phyloP scores from a whole-genome alignment of 2,113 vertebrate genomes.

The Engraulis encrasicolus region DNA sequence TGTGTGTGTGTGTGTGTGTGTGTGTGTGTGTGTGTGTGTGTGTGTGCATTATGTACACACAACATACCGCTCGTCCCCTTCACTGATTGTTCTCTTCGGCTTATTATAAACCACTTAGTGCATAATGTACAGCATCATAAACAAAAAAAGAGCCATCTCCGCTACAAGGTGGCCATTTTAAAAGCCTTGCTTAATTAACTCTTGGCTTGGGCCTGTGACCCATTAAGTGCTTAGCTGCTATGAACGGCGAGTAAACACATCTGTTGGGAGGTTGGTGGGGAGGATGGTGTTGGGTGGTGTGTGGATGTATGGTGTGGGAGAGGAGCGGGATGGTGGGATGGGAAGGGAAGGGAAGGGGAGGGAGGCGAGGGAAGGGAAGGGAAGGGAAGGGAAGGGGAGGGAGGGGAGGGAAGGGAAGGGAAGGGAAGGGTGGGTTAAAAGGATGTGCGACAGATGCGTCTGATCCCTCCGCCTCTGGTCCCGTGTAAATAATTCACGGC shows the following conservation, averaged over 20 bases:
- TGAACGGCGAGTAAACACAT: constrained; percentile 87
- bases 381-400: not conserved
- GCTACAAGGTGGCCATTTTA: constrained; percentile 70
- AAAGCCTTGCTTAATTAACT: constrained; percentile 86
- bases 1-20: too few relatives aligned
- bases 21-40: too few relatives aligned
- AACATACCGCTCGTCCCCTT: not conserved
- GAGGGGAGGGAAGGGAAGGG: not conserved
- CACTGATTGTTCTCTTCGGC: not conserved
- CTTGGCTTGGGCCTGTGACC: constrained; percentile 81
- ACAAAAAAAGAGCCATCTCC: constrained; percentile 8
- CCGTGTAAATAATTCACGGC: constrained; percentile 85
- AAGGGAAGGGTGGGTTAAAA: constrained; percentile 55
- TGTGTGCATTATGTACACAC: too few relatives aligned
- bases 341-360: too few relatives aligned
- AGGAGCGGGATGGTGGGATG: not conserved
- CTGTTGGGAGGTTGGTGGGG: constrained; percentile 75
- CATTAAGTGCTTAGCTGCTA: constrained; percentile 91
- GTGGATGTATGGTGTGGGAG: not conserved
- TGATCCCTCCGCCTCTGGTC: constrained; percentile 75
- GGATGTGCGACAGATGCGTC: constrained; percentile 89
- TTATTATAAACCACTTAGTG: constrained; percentile 17
- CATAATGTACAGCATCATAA: constrained; percentile 10
- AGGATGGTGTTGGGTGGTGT: not conserved
- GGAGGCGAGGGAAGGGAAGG: not conserved